Conservation (phyloP, 2,888 invertebrate species). For the Pristionchus japonicus region DNA sequence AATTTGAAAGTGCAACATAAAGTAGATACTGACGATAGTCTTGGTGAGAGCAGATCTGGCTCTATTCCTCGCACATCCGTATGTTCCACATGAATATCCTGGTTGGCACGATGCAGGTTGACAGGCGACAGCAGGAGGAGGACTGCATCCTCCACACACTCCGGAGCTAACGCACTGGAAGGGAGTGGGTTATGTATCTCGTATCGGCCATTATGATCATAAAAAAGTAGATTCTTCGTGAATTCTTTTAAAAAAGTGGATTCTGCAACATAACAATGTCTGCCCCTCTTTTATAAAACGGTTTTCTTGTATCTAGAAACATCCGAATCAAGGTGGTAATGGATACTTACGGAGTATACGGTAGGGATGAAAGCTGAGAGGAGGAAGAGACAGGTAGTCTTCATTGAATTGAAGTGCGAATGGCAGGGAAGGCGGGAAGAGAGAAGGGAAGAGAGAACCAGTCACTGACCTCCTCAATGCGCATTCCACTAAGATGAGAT, state of each 20-base stretch:
- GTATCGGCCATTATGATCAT: too few relatives aligned
- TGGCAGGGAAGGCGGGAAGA: background rate
- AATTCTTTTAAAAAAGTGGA: too few relatives aligned
- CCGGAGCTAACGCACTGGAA: conserved; percentile 66
- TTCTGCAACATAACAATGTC: too few relatives aligned
- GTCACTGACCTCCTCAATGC: background rate
- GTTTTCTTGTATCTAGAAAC: too few relatives aligned
- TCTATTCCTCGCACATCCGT: conserved; percentile 72
- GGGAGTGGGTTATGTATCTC: background rate
- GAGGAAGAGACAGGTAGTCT: background rate
- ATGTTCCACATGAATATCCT: conserved; percentile 72
- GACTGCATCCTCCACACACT: conserved; percentile 67
- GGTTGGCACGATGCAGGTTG: conserved; percentile 64
- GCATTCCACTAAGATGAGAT: background rate
- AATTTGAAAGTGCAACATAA: too few relatives aligned
- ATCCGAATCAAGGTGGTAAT: background rate
- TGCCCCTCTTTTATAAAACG: too few relatives aligned
- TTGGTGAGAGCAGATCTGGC: conserved; percentile 68
- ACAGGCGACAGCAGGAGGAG: conserved; percentile 58
- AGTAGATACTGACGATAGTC: conserved; percentile 56
- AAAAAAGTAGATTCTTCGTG: too few relatives aligned
- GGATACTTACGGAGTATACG: background rate
- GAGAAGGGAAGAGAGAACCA: conserved; percentile 7
- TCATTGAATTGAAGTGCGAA: background rate
- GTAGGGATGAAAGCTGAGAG: background rate